Conservation (phyloP, 2,888 invertebrate genomes). For the Cheilosia variabilis region DNA sequence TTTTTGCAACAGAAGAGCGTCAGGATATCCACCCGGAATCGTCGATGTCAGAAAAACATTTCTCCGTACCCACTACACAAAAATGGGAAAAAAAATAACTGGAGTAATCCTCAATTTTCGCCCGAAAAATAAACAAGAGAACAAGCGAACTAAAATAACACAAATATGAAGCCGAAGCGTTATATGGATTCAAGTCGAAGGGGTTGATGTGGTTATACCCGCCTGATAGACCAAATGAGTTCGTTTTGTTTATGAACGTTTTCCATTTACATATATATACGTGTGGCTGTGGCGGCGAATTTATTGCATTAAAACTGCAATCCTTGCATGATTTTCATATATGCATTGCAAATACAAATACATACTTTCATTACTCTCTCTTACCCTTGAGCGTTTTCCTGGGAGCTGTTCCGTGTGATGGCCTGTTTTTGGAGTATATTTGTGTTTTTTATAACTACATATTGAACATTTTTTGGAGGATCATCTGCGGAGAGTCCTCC, state of each 20-base stretch:
- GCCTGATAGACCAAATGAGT: conserved; percentile 31
- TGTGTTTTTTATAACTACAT: too few relatives aligned
- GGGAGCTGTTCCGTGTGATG: neutral
- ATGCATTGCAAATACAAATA: neutral
- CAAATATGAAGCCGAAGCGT: conserved; percentile 30
- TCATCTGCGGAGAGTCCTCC: conserved; percentile 22
- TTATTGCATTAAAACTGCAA: conserved; percentile 69
- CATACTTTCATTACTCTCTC: conserved; percentile 1
- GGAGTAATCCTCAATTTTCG: conserved; percentile 17
- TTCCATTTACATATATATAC: conserved; percentile 54
- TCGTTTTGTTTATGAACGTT: conserved; percentile 60
- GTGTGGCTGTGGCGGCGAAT: conserved; percentile 27
- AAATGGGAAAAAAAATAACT: conserved; percentile 15
- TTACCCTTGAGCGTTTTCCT: neutral
- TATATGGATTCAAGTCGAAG: conserved; percentile 1
- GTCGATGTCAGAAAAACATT: conserved; percentile 52
- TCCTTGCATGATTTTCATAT: conserved; percentile 47
- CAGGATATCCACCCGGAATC: conserved; percentile 28
- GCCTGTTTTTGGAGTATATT: neutral
- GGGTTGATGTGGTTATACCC: neutral
- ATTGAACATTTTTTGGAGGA: neutral
- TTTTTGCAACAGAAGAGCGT: conserved; percentile 37
- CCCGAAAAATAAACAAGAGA: neutral
- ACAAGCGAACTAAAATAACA: conserved; percentile 26
- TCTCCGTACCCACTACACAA: conserved; percentile 12